Evolutionary conservation across 2,888 invertebrate genomes (phyloP), one percentile per base, ranked within the genome.

Genomic region (Venustoraphidia nigricollis): DNA sequence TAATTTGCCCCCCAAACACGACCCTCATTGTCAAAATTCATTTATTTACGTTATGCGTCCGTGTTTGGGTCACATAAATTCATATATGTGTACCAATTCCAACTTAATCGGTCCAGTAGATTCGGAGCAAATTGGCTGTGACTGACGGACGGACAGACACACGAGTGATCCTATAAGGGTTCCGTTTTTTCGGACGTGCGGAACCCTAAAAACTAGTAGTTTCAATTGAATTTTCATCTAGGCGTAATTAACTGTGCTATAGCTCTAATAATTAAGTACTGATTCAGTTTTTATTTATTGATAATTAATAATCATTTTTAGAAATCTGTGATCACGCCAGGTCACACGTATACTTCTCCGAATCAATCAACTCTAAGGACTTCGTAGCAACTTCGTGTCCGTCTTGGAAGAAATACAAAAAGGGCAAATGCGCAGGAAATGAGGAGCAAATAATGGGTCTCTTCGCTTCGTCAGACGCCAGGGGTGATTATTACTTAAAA

Each of bases 321-420:
- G 72, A 67, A 55, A 69, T 69, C 47, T 70, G 70, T 51, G 68
- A 68, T 52, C 71, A 71, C 52, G 68, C 65, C 11, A 61, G 70
- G 51, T 63, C 70, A 0, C 65, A 66, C n/a, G 51, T 57, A 9
- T 70, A 67, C 54, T 72, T 67, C 52, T 67, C 68, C 8, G 72
- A 71, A 56, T 71, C 71, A 36, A 62, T 72, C 13, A 61, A 58
- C 45, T 63, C 62, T 2, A 60, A 60, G 47, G 64, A 61, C 17
- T 58, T 67, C 13, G 47, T 54, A 27, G 68, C 70, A 0, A 62
- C 55, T n/a, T 57, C 63, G 51, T 68, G 69, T 43, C 53, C 56
- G n/a, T 62, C 59, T 36, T 65, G 62, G 59, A 62, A 66, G 48
- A 56, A 56, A 42, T 64, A 58, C 44, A 51, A 56, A 48, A 54